Base-by-base conservation (phyloP, 1,140 invertebrate genomes). In the Diploscapter pachys region DNA sequence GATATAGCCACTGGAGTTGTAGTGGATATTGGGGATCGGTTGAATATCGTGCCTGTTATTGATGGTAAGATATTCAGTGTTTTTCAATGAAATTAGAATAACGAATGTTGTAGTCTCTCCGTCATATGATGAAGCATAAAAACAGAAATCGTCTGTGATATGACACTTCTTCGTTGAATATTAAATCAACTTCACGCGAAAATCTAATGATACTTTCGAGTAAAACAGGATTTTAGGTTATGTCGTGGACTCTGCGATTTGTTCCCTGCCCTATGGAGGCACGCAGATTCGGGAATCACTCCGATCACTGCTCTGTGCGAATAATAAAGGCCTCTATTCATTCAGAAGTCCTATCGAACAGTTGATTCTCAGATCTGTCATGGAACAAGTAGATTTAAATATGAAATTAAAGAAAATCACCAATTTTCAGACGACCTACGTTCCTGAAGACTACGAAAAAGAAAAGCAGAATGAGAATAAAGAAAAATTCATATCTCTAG, bases 1-100 rank as follows among this genome's bases (percentile, higher is more conserved):
- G 89, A 89, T 64, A 87, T 89, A 4, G 89, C 88, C 3, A 90
- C 89, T 31, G 90, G 90, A 59, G 88, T 91, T 71, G 88, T 91
- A 61, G 89, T 90, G 4, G 90, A 91, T 81, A 87, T 91, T 75
- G 90, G 90, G 31, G 89, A 91, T 72, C 81, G 89, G 69, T 86
- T 90, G 73, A 89, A 90, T 77, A 88, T 90, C 71, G 83, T 90
- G 66, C 89, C 90, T 50, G 88, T 90, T 49, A 89, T 88, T 82
- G 89, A 90, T 82, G 90, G 90, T 89, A 77, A 78, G 85, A 79
- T 68, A 8, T 31, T 31, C 31, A 31, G 31, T 31, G 31, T 57
- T 11, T 73, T 61, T 55, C 13, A 54, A 72, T 63, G n/a, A 61
- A 59, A 63, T 66, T 55, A 4, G 63, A 48, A 74, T 31, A 31